Conservation (phyloP, 92 coral and sea anemone genomes). For the Galaxea fascicularis region DNA sequence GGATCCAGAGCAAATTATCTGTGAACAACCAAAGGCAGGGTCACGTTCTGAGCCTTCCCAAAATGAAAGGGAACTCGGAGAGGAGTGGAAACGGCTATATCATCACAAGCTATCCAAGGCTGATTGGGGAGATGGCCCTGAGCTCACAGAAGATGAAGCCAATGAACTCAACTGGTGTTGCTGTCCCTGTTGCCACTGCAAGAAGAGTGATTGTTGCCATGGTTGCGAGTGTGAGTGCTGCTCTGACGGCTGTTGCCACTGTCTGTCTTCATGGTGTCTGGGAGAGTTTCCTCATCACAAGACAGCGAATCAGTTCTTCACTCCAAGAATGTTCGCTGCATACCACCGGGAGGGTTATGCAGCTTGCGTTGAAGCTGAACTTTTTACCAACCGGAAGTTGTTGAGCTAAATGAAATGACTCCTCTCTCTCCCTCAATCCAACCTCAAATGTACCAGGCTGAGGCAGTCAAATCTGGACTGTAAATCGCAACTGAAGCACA, state of each 20-base stretch:
- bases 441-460: too few relatives aligned
- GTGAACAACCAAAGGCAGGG: background rate
- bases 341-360: constrained; percentile 39
- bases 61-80: background rate
- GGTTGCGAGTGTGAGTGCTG: background rate
- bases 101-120: too few relatives aligned
- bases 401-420: too few relatives aligned
- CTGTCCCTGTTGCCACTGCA: background rate
- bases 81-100: background rate
- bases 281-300: constrained; percentile 37
- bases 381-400: background rate
- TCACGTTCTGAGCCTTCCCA: background rate
- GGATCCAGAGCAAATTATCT: background rate
- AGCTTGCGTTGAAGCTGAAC: constrained; percentile 22
- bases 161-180: constrained; percentile 7
- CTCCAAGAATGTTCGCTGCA: constrained; percentile 12
- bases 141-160: background rate
- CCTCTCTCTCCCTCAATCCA: too few relatives aligned
- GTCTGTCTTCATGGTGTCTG: background rate
- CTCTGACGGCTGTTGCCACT: background rate
- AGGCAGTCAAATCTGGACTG: too few relatives aligned
- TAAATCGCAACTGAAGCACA: too few relatives aligned
- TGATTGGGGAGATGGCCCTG: constrained; percentile 4
- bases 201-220: too few relatives aligned
- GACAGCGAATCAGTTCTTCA: constrained; percentile 29